A percentile compares a stretch with the other conserved stretches of the same genome.
Evolutionary conservation across 2,888 invertebrate species (phyloP).

Genomic region (Dione vanillae): DNA sequence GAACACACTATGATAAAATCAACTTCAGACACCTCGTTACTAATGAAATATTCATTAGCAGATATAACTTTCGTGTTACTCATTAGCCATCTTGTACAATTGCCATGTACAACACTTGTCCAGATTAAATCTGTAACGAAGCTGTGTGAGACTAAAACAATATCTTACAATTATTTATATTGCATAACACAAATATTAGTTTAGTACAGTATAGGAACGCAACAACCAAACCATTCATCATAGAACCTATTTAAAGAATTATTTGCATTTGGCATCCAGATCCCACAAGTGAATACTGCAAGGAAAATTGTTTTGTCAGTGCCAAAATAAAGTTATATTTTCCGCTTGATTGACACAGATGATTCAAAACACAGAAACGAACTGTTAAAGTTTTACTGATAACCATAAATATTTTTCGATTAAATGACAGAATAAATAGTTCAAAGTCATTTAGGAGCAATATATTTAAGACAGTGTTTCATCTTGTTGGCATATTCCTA

Average conservation of each 20-base stretch:
- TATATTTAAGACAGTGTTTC: conserved; percentile 63
- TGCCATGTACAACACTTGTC: conserved; percentile 45
- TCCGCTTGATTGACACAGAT: conserved; percentile 70
- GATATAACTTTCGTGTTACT: conserved; percentile 32
- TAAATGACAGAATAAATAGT: conserved; percentile 53
- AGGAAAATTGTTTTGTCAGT: conserved; percentile 61
- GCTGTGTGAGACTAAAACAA: conserved; percentile 32
- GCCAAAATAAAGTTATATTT: conserved; percentile 76
- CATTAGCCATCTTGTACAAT: conserved; percentile 37
- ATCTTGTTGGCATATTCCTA: conserved; percentile 28
- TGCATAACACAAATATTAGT: conserved; percentile 30
- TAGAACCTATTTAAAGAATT: conserved; percentile 58
- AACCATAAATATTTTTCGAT: conserved; percentile 69
- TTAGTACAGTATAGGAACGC: conserved; percentile 34
- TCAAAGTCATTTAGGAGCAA: conserved; percentile 44
- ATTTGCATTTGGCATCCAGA: conserved; percentile 62
- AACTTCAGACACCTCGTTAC: conserved; percentile 33
- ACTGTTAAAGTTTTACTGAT: conserved; percentile 59
- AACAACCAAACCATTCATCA: conserved; percentile 35
- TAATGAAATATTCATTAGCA: conserved; percentile 41
- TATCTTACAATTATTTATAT: conserved; percentile 41
- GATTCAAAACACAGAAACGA: conserved; percentile 59
- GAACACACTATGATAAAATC: conserved; percentile 23
- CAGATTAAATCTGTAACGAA: conserved; percentile 38
- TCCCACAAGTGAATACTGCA: conserved; percentile 57